Base-by-base conservation (phyloP, 2,888 invertebrate species). In the Pediacus dermestoides region DNA sequence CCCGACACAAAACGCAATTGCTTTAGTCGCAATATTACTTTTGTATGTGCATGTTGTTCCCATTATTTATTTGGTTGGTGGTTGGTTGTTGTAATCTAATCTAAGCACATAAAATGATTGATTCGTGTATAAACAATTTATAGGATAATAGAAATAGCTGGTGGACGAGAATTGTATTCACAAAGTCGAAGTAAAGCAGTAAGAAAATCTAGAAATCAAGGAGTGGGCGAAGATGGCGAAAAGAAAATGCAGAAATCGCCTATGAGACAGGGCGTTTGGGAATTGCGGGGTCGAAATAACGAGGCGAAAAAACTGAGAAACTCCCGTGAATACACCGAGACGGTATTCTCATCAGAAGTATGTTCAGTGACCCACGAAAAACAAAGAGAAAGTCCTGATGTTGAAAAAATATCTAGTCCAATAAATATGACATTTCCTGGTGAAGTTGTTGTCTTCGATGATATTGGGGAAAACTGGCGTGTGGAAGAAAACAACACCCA, bases 371-470 rank as follows among this genome's bases (percentile, higher is more conserved):
- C 75, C 34, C 60, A 63, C 43, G 55, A 57, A 42, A 59, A 66
- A 39, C 57, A 60, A 38, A 52, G 48, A 44, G 58, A 58, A 34
- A 48, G 52, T 34, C 28, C 7, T 9, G 28, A 28, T 28, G 34
- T 67, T 63, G 62, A 70, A 61, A 42, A 46, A 41, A 69, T 74
- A 52, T 77, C 75, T 57, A 75, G 77, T 28, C 75, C 78, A 58
- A 7, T 11, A 25, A 76, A 77, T 30, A 81, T 85, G 45, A 80
- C 81, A 34, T 84, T 58, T 51, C 58, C 84, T 42, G 85, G 82
- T 11, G 89, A 85, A 64, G 85, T 88, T 31, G 86, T 88, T 53
- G 88, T 87, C 34, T 89, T 91, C 60, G 89, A 91, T 63, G 89
- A 90, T 66, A 84, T 85, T 44, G 85, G 82, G 48, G 90, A 90